Conservation (phyloP, 1,140 invertebrate genomes). For the Rhyacophila brunnea region DNA sequence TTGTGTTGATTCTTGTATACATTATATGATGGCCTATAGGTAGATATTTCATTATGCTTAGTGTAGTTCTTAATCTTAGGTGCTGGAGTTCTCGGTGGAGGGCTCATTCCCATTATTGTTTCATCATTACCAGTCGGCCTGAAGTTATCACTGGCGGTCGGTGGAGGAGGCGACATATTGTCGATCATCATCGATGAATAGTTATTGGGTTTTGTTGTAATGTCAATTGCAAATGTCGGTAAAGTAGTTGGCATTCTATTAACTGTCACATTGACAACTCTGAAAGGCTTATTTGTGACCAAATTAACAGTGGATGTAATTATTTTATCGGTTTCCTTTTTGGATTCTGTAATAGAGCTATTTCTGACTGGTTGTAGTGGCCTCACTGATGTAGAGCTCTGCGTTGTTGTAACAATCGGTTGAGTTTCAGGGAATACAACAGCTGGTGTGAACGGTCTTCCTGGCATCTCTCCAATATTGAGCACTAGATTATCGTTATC, state of each 20-base stretch:
- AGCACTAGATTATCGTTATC: slow-evolving; percentile 43
- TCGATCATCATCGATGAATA: slow-evolving; percentile 43
- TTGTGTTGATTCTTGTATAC: slow-evolving; percentile 44
- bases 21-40: slow-evolving; percentile 47
- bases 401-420: slow-evolving; percentile 5
- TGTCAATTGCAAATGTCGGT: slow-evolving; percentile 39
- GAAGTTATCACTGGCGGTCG: slow-evolving; percentile 45
- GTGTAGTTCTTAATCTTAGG: slow-evolving; percentile 43
- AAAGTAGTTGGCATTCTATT: slow-evolving; percentile 40
- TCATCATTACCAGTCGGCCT: slow-evolving; percentile 46
- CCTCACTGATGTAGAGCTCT: slow-evolving; percentile 28
- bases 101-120: slow-evolving; percentile 54
- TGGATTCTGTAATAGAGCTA: slow-evolving; percentile 35
- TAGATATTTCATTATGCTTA: slow-evolving; percentile 50
- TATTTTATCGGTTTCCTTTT: slow-evolving; percentile 46
- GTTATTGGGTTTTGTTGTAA: slow-evolving; percentile 39
- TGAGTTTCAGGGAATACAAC: slow-evolving; percentile 1
- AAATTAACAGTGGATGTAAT: slow-evolving; percentile 51
- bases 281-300: slow-evolving; percentile 47
- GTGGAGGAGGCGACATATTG: slow-evolving; percentile 51
- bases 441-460: slow-evolving; percentile 9
- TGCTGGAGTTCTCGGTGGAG: slow-evolving; percentile 45
- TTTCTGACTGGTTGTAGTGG: slow-evolving; percentile 37
- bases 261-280: slow-evolving; percentile 40
- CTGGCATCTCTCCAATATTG: slow-evolving; percentile 46